These are phyloP conservation scores for Cisticola juncidis DNA, from an alignment of 2,113 vertebrate species.

Conservation along the genomic window DNA sequence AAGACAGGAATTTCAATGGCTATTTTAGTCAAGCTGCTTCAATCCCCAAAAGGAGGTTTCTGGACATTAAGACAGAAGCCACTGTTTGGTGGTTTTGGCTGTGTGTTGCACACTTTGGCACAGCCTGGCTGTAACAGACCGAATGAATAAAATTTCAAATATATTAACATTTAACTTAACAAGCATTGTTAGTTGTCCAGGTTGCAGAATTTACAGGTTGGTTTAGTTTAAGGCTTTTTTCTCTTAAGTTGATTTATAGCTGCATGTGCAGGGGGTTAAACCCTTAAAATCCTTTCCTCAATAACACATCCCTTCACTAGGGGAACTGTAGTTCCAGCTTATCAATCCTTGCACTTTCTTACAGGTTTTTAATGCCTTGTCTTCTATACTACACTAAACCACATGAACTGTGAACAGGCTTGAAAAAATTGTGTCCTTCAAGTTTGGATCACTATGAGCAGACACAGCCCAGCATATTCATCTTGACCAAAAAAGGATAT, in stretches of 20 bases:
- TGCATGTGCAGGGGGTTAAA: not conserved
- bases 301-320: not conserved
- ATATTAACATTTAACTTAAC: not conserved
- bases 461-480: fast-evolving
- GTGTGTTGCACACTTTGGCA: not conserved
- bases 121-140: not conserved
- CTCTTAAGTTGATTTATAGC: not conserved
- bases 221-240: not conserved
- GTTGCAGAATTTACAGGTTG: not conserved
- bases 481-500: not conserved
- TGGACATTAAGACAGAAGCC: not conserved
- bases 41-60: not conserved
- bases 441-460: not conserved
- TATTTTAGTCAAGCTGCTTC: not conserved
- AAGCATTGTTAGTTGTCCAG: not conserved
- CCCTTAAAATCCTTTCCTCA: not conserved
- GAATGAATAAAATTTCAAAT: not conserved
- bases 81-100: not conserved
- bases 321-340: not conserved
- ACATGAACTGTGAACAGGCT: not conserved
- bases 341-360: not conserved
- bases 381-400: not conserved
- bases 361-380: not conserved
- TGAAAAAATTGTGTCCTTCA: not conserved
- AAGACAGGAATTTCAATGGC: not conserved